Evolutionary conservation across 2,797 vertebrate species (phyloP), one percentile per base, ranked within the genome.

Genomic region (Crenuchus spilurus): DNA sequence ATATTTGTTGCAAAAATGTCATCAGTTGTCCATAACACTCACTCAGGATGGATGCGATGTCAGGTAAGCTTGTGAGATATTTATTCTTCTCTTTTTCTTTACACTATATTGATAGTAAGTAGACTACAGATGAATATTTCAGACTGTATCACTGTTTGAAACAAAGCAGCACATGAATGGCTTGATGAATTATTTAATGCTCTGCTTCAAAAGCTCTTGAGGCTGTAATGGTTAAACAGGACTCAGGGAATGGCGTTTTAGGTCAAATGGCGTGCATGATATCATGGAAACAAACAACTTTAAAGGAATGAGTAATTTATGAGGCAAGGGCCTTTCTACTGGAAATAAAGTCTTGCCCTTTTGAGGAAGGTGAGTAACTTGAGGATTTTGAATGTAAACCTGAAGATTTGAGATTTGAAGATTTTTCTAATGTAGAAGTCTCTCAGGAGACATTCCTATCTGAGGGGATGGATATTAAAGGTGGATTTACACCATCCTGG

Each of bases 81-180:
- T 2, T 5, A 41, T 39, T 16, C 20, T 44, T 37, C 9, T 3
- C 4, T 51, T 61, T 49, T 70, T 64, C 24, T 51, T 41, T 30
- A 24, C 18, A 22, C 41, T 66, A 54, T 24, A 73, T 58, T 16
- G 54, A 79, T 76, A 52, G 24, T 64, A 51, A 57, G 70, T 72
- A 79, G 41, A 77, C 64, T 26, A 0, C 5, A 30, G n/a, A 80
- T 87, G n/a, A 80, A 87, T 84, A 83, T 86, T 84, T 87, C 10
- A 85, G 20, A 77, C 30, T 2, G 11, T 24, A 51, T 81, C 46
- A 24, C 33, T 55, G 60, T 77, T 74, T 57, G 61, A 80, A 70
- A 72, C 48, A 61, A 65, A 63, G 63, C 13, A 46, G 51, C 68
- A 74, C 26, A 52, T 49, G 49, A 77, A 67, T 80, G 78, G 79